Evolutionary conservation across 2,113 vertebrate genomes (phyloP), one percentile per base, ranked within the genome.

Genomic region (Gobiocypris rarus): DNA sequence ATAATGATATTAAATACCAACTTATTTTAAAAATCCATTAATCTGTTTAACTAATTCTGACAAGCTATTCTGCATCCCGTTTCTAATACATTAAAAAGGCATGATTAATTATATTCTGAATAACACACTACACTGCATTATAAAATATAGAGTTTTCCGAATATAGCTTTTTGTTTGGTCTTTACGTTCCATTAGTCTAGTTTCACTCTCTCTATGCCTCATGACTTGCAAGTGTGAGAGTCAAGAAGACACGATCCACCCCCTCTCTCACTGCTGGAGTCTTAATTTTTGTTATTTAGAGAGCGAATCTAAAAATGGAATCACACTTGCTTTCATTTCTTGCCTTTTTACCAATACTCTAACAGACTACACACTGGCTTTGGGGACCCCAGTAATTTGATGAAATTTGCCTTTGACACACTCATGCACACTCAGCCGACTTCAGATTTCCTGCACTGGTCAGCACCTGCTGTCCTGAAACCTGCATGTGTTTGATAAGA

Each of bases 401-500:
- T 6, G 70, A 56, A 84, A 78, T 31, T 56, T 71, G 48, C 45
- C 28, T 82, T 17, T 82, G 48, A 54, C 28, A 11, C 48, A 67
- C 76, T 78, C 24, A 11, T 75, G 59, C 59, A 48, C 59, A 28
- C 59, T 82, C 79, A 70, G 61, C 48, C 8, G 48, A 77, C 54
- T 41, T 59, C 31, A 77, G 52, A 26, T 77, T 41, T 24, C 48
- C 48, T 71, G 80, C 4, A 13, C 48, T 38, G 45, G 45, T 82
- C 48, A 82, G 80, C 80, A 67, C 26, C 78, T 52, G 41, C 59
- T 81, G 78, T 82, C n/a, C 1, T 50, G 6, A 22, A 67, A 31
- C 48, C 17, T 11, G 80, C 7, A 70, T 82, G 65, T 26, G 14
- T 82, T 56, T 82, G 63, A 70, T 54, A 71, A 82, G 80, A 54